Evolutionary conservation across 2,113 vertebrate genomes (phyloP).

Genomic region (Turdus rufiventris): DNA sequence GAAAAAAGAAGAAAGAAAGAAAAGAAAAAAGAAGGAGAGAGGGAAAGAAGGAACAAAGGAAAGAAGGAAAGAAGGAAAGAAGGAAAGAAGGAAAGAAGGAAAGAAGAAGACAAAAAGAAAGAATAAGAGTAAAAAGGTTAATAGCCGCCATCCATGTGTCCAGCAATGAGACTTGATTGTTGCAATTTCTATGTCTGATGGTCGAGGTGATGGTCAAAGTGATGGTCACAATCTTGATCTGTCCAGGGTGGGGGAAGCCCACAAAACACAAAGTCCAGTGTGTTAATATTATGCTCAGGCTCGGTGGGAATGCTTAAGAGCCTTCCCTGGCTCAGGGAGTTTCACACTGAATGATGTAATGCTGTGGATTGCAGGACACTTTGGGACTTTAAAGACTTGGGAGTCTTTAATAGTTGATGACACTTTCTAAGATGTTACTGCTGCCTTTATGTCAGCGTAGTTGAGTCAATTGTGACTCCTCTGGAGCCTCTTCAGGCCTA

Average conservation of each 20-base stretch:
- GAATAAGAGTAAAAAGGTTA: background rate
- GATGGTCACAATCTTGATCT: background rate
- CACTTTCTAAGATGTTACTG: background rate
- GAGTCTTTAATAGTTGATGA: background rate
- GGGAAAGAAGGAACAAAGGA: too few species aligned
- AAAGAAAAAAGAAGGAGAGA: too few species aligned
- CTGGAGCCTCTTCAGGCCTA: too few species aligned
- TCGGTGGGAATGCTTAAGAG: background rate
- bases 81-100: too few species aligned
- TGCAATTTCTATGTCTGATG: background rate
- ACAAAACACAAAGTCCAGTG: background rate
- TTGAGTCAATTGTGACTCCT: background rate
- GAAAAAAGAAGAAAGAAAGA: too few species aligned
- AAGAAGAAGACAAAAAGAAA: too few species aligned
- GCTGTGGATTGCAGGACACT: background rate
- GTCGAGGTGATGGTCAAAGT: background rate
- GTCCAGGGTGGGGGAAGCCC: background rate
- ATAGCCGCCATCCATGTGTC: accelerated
- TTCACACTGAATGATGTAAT: background rate
- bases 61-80: too few species aligned
- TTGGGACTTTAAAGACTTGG: background rate
- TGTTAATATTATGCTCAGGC: background rate
- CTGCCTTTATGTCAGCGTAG: background rate
- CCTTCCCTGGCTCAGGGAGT: accelerated
- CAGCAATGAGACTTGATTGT: background rate